These are phyloP conservation scores for Vireo griseus DNA, from an alignment of 2,797 vertebrate genomes.

Conservation along the genomic window DNA sequence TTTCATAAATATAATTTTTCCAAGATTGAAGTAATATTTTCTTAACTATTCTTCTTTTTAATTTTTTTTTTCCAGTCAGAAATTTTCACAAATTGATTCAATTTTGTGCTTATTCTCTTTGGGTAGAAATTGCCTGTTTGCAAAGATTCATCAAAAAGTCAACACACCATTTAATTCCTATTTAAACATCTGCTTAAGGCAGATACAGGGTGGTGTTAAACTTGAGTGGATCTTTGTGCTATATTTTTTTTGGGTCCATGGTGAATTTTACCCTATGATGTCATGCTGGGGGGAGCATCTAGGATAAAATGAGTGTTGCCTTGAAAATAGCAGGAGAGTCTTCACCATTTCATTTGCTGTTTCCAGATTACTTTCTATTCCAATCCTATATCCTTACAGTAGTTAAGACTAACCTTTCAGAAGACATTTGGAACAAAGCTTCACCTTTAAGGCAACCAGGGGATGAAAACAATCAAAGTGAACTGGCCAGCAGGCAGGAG, in stretches of 20 bases:
- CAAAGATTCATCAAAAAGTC: not conserved
- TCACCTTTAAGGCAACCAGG: slow-evolving; percentile 44
- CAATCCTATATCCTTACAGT: not conserved
- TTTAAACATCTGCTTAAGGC: not conserved
- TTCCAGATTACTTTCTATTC: not conserved
- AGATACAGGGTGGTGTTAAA: not conserved
- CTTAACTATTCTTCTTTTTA: not conserved
- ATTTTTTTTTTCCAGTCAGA: not conserved
- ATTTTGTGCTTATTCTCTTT: not conserved
- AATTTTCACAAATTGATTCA: not conserved
- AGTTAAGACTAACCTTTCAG: slow-evolving; percentile 41
- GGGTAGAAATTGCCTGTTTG: not conserved
- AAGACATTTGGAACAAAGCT: slow-evolving; percentile 29
- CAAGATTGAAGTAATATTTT: not conserved
- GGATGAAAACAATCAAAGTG: slow-evolving; percentile 12
- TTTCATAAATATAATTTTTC: not conserved
- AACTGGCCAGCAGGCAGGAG: slow-evolving; percentile 32
- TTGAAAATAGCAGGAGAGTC: not conserved
- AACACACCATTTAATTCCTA: not conserved
- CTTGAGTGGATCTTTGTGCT: not conserved
- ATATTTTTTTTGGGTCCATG: not conserved
- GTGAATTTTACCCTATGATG: not conserved
- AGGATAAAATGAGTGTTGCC: not conserved
- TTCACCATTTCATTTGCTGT: not conserved
- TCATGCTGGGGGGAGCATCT: not conserved